A percentile compares a stretch with the other conserved stretches of the same genome.
phyloP scores from a whole-genome alignment of 2,113 vertebrate genomes.

The Callopanchax toddi region DNA sequence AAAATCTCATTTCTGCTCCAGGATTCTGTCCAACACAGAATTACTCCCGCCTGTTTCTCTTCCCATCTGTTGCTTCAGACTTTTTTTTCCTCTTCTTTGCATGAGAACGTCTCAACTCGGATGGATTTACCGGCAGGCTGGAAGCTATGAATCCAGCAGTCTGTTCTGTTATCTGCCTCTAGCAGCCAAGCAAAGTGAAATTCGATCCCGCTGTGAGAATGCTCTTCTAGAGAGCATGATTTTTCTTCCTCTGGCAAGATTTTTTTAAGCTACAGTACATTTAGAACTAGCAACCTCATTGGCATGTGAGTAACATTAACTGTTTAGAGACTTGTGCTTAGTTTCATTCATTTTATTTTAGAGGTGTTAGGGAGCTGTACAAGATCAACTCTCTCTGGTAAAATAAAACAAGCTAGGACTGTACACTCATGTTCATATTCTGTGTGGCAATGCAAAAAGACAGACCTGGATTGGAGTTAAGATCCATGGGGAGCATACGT shows the following conservation, averaged over 20 bases:
- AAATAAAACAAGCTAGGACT: too few relatives aligned
- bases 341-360: conserved; percentile 2
- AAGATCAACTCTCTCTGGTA: too few relatives aligned
- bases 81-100: background rate
- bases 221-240: conserved; percentile 24
- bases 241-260: conserved; percentile 43
- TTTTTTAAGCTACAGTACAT: conserved; percentile 32
- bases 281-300: conserved; percentile 9
- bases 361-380: background rate
- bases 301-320: conserved; percentile 14
- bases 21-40: background rate
- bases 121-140: conserved; percentile 48
- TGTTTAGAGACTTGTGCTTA: conserved; percentile 2
- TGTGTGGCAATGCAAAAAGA: conserved; percentile 41
- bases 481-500: conserved; percentile 68
- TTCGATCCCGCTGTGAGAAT: conserved; percentile 47
- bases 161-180: conserved; percentile 51
- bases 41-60: conserved; percentile 12
- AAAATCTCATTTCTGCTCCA: conserved; percentile 5
- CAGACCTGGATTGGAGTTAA: conserved; percentile 81
- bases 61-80: conserved; percentile 35
- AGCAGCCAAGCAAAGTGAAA: conserved; percentile 67
- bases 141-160: conserved; percentile 52
- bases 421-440: too few relatives aligned
- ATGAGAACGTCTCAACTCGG: conserved; percentile 35